Evolutionary conservation across 2,113 vertebrate species (phyloP), one percentile per base, ranked within the genome.

Genomic region (Odobenus rosmarus): DNA sequence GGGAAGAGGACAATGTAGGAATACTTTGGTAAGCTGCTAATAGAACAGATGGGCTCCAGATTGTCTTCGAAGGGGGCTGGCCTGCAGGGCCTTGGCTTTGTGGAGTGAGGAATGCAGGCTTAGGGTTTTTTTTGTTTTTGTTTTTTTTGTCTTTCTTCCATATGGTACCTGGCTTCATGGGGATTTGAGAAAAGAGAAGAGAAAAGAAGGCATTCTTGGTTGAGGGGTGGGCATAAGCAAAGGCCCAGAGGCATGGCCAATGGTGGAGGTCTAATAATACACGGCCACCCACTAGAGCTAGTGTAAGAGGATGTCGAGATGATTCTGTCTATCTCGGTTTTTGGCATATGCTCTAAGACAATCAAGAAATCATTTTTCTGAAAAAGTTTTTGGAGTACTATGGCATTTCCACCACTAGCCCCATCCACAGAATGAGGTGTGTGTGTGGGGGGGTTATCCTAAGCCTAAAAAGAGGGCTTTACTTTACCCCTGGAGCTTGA

Each of bases 251-350:
- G n/a, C n/a, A 18, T 2, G 72, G 36, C 28, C 49, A 15, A 19
- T 57, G 49, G 49, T 49, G 10, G 83, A 69, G 83, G 42, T 46
- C 53, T 59, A 55, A 33, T 5, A 26, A 26, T 18, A 46, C 61
- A 24, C 0, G 33, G 49, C 11, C 91, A 15, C 21, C 7, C 81
- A 39, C 10, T 0, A 4, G 21, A 92, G 59, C 46, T 3, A 24
- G 4, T 26, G 5, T 24, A 5, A 14, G 49, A 51, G 28, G 33
- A 53, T 3, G 0, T 7, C n/a, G 10, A 13, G 21, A 9, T 7
- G 7, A 21, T 24, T 3, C 6, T 23, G 19, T n/a, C 23, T 69
- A 51, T 49, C 81, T 79, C 5, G 4, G 26, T 36, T 57, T 57
- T n/a, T 88, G 31, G 19, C 59, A 77, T 55, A 71, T 26, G 80